Base-by-base conservation (phyloP, 2,888 invertebrate genomes). In the Isotomurus palustris region DNA sequence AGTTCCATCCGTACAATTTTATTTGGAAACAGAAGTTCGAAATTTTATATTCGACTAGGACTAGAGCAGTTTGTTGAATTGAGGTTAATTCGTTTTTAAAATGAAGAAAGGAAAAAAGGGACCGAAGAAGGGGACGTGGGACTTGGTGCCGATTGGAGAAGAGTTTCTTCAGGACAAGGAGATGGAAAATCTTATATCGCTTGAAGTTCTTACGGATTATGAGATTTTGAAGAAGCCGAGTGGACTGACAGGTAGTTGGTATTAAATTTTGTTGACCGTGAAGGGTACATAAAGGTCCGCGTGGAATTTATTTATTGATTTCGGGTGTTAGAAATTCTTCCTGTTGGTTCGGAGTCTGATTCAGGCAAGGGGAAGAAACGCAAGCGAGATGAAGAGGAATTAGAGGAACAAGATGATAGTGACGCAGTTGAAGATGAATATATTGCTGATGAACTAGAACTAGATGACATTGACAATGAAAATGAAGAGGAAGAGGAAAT, bases 121-220 rank as follows among this genome's bases (percentile, higher is more conserved):
- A 10, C 5, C 17, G 3, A 29, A 56, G 19, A 60, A 59, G 25
- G 58, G 52, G 5, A 25, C 60, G 38, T 70, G 70, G 71, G 63
- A 70, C 36, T 43, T 56, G n/a, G 64, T 67, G 29, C 61, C 64
- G 3, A 48, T 68, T 35, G 66, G 63, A 24, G 62, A 61, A 22
- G 66, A 61, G n/a, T 53, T 61, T 21, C 60, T 66, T 19, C 35
- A 56, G 1, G 56, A 66, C 36, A 67, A 66, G 32, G 78, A 78
- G 58, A 78, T 85, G 52, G 84, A 86, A 64, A 86, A 85, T 12
- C 80, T 90, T 60, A 80, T 87, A 32, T 89, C 87, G 1, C 80
- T 90, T 41, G 89, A 90, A 76, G 88, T 89, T 72, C 82, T 90
- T 59, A 81, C 81, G 3, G 82, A 84, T 66, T 89, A 89, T 72